These are phyloP conservation scores for Antheraea assamensis DNA, from an alignment of 2,888 invertebrate species.

Conservation along the genomic window DNA sequence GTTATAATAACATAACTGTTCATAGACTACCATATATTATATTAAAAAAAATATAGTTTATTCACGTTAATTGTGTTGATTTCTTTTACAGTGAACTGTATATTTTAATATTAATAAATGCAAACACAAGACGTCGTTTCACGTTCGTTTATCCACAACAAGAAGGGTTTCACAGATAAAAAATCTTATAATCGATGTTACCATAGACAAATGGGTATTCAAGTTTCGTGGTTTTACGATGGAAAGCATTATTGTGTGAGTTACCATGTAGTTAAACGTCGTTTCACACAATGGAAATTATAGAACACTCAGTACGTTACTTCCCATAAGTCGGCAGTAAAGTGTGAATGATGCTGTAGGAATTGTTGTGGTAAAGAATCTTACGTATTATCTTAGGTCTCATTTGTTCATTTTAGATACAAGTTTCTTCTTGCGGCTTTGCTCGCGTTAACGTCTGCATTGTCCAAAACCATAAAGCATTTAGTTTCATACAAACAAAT, in stretches of 20 bases:
- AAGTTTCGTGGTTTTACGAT: not conserved
- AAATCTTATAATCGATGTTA: too few relatives aligned
- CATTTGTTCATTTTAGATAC: not conserved
- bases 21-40: not conserved
- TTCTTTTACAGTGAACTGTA: too few relatives aligned
- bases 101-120: too few relatives aligned
- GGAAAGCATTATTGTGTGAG: not conserved
- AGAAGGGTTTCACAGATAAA: too few relatives aligned
- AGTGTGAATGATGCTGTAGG: not conserved
- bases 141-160: too few relatives aligned
- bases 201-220: too few relatives aligned
- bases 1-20: not conserved
- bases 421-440: too few relatives aligned
- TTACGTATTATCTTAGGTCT: not conserved
- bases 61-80: not conserved
- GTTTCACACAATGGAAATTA: conserved; percentile 6
- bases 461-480: too few relatives aligned
- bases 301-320: not conserved
- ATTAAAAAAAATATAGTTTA: not conserved
- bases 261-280: not conserved
- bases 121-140: too few relatives aligned
- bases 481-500: too few relatives aligned
- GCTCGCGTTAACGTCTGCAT: too few relatives aligned
- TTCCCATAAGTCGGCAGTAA: not conserved
- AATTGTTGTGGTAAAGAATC: not conserved